phyloP scores from a whole-genome alignment of 37 sponge, comb jelly and placozoan species.

The Corticium candelabrum region DNA sequence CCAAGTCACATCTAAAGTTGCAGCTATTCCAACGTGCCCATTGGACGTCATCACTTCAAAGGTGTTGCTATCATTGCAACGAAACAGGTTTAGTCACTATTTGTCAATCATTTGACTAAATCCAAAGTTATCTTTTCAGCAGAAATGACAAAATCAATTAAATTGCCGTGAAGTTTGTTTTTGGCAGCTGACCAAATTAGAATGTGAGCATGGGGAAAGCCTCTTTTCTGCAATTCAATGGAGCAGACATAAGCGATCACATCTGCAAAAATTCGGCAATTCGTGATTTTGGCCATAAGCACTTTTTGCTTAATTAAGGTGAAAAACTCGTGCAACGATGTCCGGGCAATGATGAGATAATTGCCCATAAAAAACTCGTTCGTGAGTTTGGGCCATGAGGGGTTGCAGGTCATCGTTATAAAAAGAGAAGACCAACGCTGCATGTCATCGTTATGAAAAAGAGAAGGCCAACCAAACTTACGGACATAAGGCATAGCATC shows the following conservation, averaged over 20 bases:
- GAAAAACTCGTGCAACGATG: conserved; percentile 36
- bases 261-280: conserved; percentile 20
- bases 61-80: too few relatives aligned
- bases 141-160: background rate
- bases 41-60: too few relatives aligned
- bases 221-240: conserved; percentile 46
- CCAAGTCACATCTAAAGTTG: too few relatives aligned
- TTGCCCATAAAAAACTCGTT: conserved; percentile 22
- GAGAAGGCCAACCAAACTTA: conserved; percentile 33
- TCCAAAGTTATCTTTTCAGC: too few relatives aligned
- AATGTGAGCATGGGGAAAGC: conserved; percentile 36
- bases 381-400: conserved; percentile 42
- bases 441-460: too few relatives aligned
- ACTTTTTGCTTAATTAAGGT: conserved; percentile 24
- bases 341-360: conserved; percentile 36
- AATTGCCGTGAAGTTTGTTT: background rate
- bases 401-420: conserved; percentile 45
- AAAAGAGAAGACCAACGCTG: too few relatives aligned
- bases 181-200: conserved; percentile 14
- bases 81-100: too few relatives aligned
- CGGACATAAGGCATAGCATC: conserved; percentile 54
- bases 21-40: too few relatives aligned
- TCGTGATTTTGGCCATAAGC: conserved; percentile 37
- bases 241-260: conserved; percentile 14
- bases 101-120: too few relatives aligned